Evolutionary conservation across 2,113 vertebrate species (phyloP).

Genomic region (Rhinoptilus africanus): DNA sequence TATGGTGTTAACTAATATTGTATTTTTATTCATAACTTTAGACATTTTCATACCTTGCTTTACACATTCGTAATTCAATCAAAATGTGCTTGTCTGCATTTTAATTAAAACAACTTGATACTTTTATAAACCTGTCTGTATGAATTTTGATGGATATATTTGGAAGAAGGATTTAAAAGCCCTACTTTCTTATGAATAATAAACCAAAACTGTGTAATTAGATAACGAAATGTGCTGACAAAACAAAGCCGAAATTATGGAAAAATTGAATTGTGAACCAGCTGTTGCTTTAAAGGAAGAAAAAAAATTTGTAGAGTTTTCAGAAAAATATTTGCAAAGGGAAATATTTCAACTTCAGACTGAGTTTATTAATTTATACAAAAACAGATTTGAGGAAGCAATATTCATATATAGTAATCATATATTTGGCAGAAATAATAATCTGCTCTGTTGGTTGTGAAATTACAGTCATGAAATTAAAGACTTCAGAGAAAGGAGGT

Average conservation of each 20-base stretch:
- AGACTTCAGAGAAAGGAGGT: background rate
- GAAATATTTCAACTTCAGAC: background rate
- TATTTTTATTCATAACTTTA: background rate
- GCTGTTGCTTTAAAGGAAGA: background rate
- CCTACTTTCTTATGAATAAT: background rate
- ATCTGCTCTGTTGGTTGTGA: background rate
- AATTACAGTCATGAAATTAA: background rate
- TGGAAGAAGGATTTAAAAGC: slow-evolving; percentile 5
- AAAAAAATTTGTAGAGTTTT: background rate
- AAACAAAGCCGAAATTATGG: background rate
- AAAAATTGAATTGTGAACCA: background rate
- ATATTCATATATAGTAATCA: background rate
- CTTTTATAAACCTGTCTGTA: background rate
- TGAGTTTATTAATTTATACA: background rate
- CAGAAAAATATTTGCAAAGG: background rate
- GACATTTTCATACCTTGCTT: background rate
- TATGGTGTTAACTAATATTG: background rate
- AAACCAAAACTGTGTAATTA: background rate
- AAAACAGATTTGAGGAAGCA: background rate
- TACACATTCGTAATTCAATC: background rate
- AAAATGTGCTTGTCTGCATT: background rate
- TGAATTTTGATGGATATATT: background rate
- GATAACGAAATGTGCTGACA: background rate
- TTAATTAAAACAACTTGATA: slow-evolving; percentile 10
- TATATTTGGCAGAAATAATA: background rate